Conservation (phyloP, 2,888 invertebrate species). For the Meloe dianella region DNA sequence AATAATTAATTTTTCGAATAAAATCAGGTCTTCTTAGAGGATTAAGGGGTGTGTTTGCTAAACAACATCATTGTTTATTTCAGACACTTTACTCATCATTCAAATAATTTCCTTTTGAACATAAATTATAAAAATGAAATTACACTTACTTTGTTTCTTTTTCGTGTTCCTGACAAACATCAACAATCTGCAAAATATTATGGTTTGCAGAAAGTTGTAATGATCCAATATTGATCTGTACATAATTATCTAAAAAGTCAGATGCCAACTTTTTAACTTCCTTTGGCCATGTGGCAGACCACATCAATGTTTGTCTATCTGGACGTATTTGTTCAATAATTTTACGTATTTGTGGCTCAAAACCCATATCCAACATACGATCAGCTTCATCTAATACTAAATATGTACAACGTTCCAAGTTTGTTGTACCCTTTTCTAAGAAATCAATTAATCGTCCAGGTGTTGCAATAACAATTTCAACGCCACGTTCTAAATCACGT, state of each 20-base stretch:
- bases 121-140: conserved; percentile 17
- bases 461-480: conserved; percentile 94
- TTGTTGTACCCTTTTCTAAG: conserved; percentile 85
- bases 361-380: conserved; percentile 97
- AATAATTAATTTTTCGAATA: conserved; percentile 23
- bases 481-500: conserved; percentile 85
- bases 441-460: conserved; percentile 95
- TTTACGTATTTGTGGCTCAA: conserved; percentile 94
- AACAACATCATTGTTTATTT: conserved; percentile 28
- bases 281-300: conserved; percentile 99
- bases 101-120: conserved; percentile 11
- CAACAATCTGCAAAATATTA: conserved; percentile 87
- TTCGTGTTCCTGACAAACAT: conserved; percentile 86
- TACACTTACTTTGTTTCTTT: conserved; percentile 67
- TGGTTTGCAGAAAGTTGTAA: conserved; percentile 87
- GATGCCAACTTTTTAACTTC: conserved; percentile 91
- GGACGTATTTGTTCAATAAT: conserved; percentile 92
- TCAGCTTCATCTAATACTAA: conserved; percentile 95
- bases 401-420: conserved; percentile 86
- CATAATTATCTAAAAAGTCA: conserved; percentile 88
- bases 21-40: conserved; percentile 45
- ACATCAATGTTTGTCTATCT: conserved; percentile 96
- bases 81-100: conserved; percentile 38
- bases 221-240: conserved; percentile 92
- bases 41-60: conserved; percentile 32